Evolutionary conservation across 2,888 invertebrate species (phyloP), one percentile per base, ranked within the genome.

Genomic region (Eulithis prunata): DNA sequence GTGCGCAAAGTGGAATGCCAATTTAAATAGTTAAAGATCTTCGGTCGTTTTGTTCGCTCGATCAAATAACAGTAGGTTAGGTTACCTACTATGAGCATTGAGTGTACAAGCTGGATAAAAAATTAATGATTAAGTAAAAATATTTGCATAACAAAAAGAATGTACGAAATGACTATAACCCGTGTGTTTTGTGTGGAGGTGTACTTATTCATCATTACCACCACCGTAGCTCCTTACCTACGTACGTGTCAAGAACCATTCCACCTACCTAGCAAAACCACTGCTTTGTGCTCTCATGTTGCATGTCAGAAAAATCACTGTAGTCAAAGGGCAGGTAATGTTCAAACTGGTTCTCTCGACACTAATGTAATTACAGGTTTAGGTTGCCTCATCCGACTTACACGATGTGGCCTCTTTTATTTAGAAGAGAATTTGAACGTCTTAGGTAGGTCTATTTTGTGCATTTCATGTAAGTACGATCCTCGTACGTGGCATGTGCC

Each of bases 321-420:
- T 82, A 86, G 85, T 82, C 83, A 83, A 84, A 85, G 85, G 83
- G 85, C 84, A 80, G 75, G 75, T 77, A 79, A 79, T 78, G 78
- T 75, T 78, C 77, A 79, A 85, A 86, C 87, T 77, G 85, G 87
- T 87, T 86, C 85, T 85, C 75, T 68, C 62, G 59, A 54, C 75
- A 38, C 86, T 87, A 88, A 86, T 84, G 85, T 81, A 87, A 87
- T 88, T 88, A 88, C 85, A 84, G 80, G 46, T 41, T 60, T 72
- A 67, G 76, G 72, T 75, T 57, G 57, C 8, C 53, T 73, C 78
- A 78, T 72, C 79, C 78, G 21, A 21, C 21, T 21, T 2, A 21
- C 62, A 66, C 61, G 64, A 51, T 62, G 67, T 64, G 59, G 41
- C 5, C 5, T 41, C 41, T 41, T 41, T 8, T 41, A 3, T 41